These are phyloP conservation scores for Nemopilema nomurai DNA, from an alignment of 30 jellyfish, hydroid and myxozoan species.

Conservation along the genomic window DNA sequence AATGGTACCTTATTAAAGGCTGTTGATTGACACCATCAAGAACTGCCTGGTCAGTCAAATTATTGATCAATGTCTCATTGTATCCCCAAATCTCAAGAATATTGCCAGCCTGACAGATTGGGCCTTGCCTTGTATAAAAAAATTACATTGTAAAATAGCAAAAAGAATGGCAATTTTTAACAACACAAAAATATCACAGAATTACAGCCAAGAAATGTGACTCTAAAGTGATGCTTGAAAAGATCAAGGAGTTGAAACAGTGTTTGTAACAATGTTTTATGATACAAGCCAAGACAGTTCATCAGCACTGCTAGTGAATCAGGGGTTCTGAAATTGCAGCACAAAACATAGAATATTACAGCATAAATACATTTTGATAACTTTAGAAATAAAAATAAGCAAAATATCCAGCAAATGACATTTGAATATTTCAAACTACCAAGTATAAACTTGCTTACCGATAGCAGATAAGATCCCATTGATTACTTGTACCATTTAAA, in stretches of 20 bases:
- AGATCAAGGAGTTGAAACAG: too few relatives aligned
- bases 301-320: too few relatives aligned
- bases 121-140: constrained; percentile 45
- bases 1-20: constrained; percentile 46
- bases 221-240: too few relatives aligned
- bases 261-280: too few relatives aligned
- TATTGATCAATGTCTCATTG: constrained; percentile 53
- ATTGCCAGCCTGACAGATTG: constrained; percentile 47
- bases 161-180: background rate
- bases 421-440: too few relatives aligned
- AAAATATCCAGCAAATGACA: too few relatives aligned
- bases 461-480: constrained; percentile 77
- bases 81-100: constrained; percentile 72
- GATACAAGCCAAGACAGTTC: too few relatives aligned
- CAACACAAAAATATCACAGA: background rate
- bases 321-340: too few relatives aligned
- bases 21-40: constrained; percentile 41
- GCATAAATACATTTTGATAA: too few relatives aligned
- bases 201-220: too few relatives aligned
- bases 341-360: too few relatives aligned
- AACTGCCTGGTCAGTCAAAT: constrained; percentile 54
- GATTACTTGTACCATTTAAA: constrained; percentile 50
- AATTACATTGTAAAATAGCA: background rate
- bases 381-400: too few relatives aligned
- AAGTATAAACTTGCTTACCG: constrained; percentile 36